Evolutionary conservation across 37 sponge, comb jelly and placozoan genomes (phyloP), one percentile per base, ranked within the genome.

Genomic region (Crambe crambe): DNA sequence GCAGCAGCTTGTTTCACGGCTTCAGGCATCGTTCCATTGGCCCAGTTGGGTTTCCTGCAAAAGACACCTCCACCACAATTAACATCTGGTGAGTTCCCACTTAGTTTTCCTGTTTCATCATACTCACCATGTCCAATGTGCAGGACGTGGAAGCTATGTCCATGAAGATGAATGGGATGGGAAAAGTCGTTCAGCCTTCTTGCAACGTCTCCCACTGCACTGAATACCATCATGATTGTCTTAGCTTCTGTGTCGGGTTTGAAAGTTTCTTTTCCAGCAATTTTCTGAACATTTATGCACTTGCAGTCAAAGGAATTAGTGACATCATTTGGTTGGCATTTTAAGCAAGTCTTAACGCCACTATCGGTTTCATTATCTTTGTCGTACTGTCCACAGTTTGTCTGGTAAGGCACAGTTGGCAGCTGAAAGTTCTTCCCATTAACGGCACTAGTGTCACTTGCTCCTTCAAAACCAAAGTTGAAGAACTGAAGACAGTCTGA

Each of bases 151-250:
- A 92, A 92, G 42, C 72, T 66, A 59, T 87, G 84, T 0, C 92
- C 92, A 58, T 92, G 92, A 0, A 92, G 58, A 36, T 92, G 92
- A 38, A 92, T 37, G 22, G 92, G 92, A 70, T 92, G 92, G 70
- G 61, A 5, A 40, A 63, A 77, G 31, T 36, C 27, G 6, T 61
- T 27, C 5, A 23, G 6, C 61, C 65, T 9, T 23, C 37, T 29
- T 35, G 70, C 6, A 8, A 42, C 56, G 10, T 18, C n/a, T 1
- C 80, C 80, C n/a, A n/a, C n/a, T n/a, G n/a, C n/a, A n/a, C n/a
- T n/a, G n/a, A 12, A 25, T 17, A 80, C 70, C 18, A 80, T 32
- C n/a, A 32, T 30, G 2, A 80, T 39, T 23, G 70, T 57, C 40
- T 68, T 31, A 22, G 51, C 10, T 47, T 56, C 37, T 44, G 1